These are phyloP conservation scores for Cylloceria caligata DNA, from an alignment of 2,888 invertebrate species.

Conservation along the genomic window DNA sequence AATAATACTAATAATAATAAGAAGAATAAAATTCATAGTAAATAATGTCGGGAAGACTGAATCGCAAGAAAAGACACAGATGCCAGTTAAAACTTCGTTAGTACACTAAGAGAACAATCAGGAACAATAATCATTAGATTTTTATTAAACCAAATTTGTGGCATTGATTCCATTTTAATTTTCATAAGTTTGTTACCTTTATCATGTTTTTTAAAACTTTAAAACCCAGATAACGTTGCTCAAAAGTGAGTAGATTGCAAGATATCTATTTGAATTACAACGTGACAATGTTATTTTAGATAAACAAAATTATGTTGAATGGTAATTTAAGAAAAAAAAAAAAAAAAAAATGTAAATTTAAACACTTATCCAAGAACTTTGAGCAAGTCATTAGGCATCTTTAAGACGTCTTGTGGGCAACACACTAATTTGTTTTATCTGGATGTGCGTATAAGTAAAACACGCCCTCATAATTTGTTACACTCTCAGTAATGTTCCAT, in stretches of 20 bases:
- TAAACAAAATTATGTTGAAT: not conserved
- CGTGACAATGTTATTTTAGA: not conserved
- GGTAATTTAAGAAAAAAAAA: not conserved
- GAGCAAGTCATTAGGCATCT: not conserved
- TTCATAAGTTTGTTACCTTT: not conserved
- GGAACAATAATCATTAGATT: no score
- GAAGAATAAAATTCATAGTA: not conserved
- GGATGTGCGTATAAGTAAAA: not conserved
- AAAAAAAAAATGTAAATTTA: no score
- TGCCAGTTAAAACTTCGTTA: not conserved
- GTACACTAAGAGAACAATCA: not conserved
- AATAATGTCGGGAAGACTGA: not conserved
- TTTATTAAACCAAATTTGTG: no score
- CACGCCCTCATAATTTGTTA: not conserved
- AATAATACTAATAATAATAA: no score
- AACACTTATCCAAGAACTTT: not conserved
- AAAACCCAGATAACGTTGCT: not conserved
- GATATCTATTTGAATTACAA: not conserved
- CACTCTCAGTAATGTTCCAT: constrained; percentile 28
- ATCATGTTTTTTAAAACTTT: no score
- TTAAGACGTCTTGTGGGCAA: not conserved
- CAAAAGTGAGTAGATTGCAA: not conserved
- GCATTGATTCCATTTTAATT: not conserved
- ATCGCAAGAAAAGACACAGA: not conserved
- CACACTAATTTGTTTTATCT: not conserved